Base-by-base conservation (phyloP, 2,888 invertebrate genomes). In the Tachystola acroxantha region DNA sequence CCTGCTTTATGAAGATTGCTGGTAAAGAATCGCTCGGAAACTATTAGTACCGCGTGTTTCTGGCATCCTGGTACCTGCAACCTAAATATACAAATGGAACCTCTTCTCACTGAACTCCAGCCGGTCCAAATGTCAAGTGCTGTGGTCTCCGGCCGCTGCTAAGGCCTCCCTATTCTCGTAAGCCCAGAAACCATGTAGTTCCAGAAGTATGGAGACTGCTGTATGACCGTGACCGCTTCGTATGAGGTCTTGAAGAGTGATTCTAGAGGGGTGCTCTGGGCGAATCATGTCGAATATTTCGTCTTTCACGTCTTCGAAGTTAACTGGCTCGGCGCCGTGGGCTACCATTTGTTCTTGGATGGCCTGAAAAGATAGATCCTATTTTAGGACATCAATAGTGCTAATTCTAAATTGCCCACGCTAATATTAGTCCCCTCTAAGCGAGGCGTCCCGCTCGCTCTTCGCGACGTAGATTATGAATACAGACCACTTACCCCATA, bases 221-320 rank as follows among this genome's bases (percentile, higher is more conserved):
- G 96, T 97, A 60, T 96, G 97, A 0, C 97, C 98, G 76, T 96
- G 96, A 0, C 96, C 96, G 78, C 96, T 95, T 55, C 60, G 87
- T 32, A 96, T 88, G 36, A 98, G 88, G 85, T 98, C 98, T 53
- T 92, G 91, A 2, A 97, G 80, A 0, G 96, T 97, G 48, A 98
- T 97, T 67, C 91, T 91, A 7, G 91, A 88, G 0, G 96, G 94
- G 73, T 97, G 91, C 40, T 89, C 90, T 0, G 98, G 97, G 45
- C 96, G 93, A 1, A 98, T 96, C 98, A 99, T 98, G 82, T 98
- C 98, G 85, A 97, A 98, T 51, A 98, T 95, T 84, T 98, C 98
- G 86, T 98, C 97, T 72, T 97, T 97, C 0, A 98, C 94, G 79
- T 98, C 97, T 53, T 96, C 94, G 72, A 98, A 97, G 53, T 92